Base-by-base conservation (phyloP, 2,888 invertebrate species). In the Graphium colonna region DNA sequence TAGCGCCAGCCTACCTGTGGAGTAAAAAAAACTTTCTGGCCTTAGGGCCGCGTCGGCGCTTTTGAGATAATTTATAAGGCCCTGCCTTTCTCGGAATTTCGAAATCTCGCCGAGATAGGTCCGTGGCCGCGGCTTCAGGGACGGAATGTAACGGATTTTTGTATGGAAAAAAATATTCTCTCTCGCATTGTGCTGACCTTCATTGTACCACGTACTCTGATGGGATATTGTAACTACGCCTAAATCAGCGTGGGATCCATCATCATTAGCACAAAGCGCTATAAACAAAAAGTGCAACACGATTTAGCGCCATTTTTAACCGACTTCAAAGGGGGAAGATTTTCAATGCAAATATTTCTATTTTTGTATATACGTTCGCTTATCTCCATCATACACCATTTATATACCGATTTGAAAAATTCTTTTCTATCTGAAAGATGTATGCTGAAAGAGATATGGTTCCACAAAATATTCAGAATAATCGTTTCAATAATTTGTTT, bases 21-120 rank as follows among this genome's bases (percentile, higher is more conserved):
- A 78, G 77, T 79, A 87, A 88, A 89, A 88, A 89, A 85, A 71
- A 75, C 78, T 33, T 84, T 84, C 83, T 79, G 84, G 81, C 81
- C 79, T 75, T 78, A 73, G 79, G 82, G 77, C 86, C 84, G 83
- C 73, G 88, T 82, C 89, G 89, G 88, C 86, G 77, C 88, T 87
- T 89, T 89, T 88, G 88, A 84, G 84, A 89, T 87, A 86, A 87
- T 88, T 88, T 88, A 88, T 87, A 87, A 88, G 87, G 85, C 80
- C 81, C 75, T 82, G 78, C 87, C 87, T 86, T 88, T 88, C 88
- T 82, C 75, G 79, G 88, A 88, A 88, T 89, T 88, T 84, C 86
- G 85, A 88, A 89, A 89, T 88, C 85, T 83, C 79, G 73, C 69
- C 71, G 74, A 80, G 85, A 81, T 79, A 78, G 79, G 79, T 77